Evolutionary conservation across 2,888 invertebrate genomes (phyloP), one percentile per base, ranked within the genome.

Genomic region (Brenthis hecate): DNA sequence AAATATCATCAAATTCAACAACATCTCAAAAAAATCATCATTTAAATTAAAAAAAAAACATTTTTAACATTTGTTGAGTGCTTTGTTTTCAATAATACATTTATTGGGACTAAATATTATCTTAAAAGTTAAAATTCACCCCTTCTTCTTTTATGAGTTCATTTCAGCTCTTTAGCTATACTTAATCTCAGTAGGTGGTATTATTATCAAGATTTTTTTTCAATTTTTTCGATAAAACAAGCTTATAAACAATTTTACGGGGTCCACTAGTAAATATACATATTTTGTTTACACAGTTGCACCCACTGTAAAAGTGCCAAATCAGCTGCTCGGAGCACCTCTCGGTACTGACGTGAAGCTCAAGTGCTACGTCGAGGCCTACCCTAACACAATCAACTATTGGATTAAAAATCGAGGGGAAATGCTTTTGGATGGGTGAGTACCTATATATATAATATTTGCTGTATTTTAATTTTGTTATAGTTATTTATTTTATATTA

Each of bases 361-460:
- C 56, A 96, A 97, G 84, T 98, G 98, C 84, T 95, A 96, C 86
- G 97, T 98, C 65, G 98, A 98, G 82, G 97, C 98, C 1, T 97
- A 96, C 80, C 98, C 98, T 0, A 92, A 92, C 72, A 92, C 79
- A 14, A 92, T 92, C 76, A 92, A 96, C 91, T 97, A 96, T 85
- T 97, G 97, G 97, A 94, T 96, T 80, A 96, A 96, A 86, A 96
- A 96, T 81, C 87, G 95, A 65, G 94, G 94, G 13, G 96, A 97
- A 85, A 96, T 97, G 96, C 89, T 97, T n/a, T 90, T 97, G 16
- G 96, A 96, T 83, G 96, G 97, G 96, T 96, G 86, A 94, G 94
- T 65, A 8, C 0, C 19, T n/a, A n/a, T n/a, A 19, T 19, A 19
- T 19, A 48, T 14, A 32, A 32, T 13, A 43, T 50, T n/a, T 19